Evolutionary conservation across 2,888 invertebrate genomes (phyloP).

Genomic region (Tortrix viridana): DNA sequence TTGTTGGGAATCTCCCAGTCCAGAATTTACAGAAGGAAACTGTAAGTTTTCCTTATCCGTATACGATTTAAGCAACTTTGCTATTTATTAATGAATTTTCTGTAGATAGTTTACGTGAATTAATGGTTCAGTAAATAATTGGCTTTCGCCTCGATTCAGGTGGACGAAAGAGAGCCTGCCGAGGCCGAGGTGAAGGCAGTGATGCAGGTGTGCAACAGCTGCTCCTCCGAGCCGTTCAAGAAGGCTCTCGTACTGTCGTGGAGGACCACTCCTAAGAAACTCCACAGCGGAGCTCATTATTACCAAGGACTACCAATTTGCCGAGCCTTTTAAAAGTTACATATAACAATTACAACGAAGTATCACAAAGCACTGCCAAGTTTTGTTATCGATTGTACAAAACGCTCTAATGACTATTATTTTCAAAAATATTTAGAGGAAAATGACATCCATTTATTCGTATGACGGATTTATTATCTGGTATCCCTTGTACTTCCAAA

Average conservation of each 20-base stretch:
- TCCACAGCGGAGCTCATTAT: conserved; percentile 89
- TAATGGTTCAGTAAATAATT: no score
- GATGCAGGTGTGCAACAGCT: conserved; percentile 90
- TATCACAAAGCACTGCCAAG: not conserved
- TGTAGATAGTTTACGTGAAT: not conserved
- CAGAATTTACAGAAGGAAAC: conserved; percentile 86
- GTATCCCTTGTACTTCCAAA: not conserved
- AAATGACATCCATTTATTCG: no score
- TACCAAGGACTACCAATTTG: conserved; percentile 87
- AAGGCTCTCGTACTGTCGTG: conserved; percentile 91
- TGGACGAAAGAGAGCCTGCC: conserved; percentile 91
- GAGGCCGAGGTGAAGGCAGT: conserved; percentile 93
- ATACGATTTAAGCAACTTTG: not conserved
- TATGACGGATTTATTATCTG: no score
- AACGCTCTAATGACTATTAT: not conserved
- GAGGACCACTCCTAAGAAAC: conserved; percentile 88
- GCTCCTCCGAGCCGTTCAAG: conserved; percentile 90
- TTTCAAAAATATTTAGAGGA: no score
- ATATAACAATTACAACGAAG: not conserved
- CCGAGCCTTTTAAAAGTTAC: conserved; percentile 81
- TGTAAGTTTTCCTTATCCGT: conserved; percentile 57
- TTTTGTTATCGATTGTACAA: not conserved
- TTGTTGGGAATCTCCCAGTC: conserved; percentile 86
- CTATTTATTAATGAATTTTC: not conserved
- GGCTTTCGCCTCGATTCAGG: conserved; percentile 55